Evolutionary conservation across 2,888 invertebrate genomes (phyloP), one percentile per base, ranked within the genome.

Genomic region (Rutpela maculata): DNA sequence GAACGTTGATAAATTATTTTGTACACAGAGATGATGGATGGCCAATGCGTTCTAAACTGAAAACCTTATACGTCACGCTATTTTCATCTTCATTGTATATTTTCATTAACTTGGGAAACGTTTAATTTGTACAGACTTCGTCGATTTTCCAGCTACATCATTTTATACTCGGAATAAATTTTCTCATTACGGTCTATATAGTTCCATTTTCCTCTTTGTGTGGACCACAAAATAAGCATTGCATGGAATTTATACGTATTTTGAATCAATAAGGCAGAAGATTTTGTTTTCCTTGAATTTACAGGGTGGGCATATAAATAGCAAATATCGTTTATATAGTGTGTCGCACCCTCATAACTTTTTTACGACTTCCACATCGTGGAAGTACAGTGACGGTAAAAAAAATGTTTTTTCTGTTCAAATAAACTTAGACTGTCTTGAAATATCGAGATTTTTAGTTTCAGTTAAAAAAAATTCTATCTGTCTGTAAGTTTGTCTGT

Each of bases 21-120:
- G 81, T 80, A 78, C 76, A 75, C 77, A 63, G 74, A 77, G 76
- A 84, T 84, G 84, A 84, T 84, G 83, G 82, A 84, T 84, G 82
- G 76, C 60, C 69, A 50, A 75, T 69, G 57, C 74, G 72, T 74
- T 72, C 76, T 74, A 80, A 82, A 81, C 82, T 81, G 82, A 81
- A 84, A 83, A 79, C 81, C 76, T 76, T 79, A 73, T 79, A 78
- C 84, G 78, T 80, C 83, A 84, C 82, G 82, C 82, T 67, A 83
- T 81, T 83, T 82, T 82, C 80, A 80, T 80, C 82, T 82, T 81
- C 81, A 82, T 81, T 81, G 81, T 80, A 80, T 78, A 77, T 78
- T 81, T 79, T 80, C 81, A 82, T 82, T 80, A 82, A 80, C 81
- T 79, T 72, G 72, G 78, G 70, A 78, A 82, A 76, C 80, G 79